Base-by-base conservation (phyloP, 35 echinoderm and acorn worm species). In the Holothuria glaberrima region DNA sequence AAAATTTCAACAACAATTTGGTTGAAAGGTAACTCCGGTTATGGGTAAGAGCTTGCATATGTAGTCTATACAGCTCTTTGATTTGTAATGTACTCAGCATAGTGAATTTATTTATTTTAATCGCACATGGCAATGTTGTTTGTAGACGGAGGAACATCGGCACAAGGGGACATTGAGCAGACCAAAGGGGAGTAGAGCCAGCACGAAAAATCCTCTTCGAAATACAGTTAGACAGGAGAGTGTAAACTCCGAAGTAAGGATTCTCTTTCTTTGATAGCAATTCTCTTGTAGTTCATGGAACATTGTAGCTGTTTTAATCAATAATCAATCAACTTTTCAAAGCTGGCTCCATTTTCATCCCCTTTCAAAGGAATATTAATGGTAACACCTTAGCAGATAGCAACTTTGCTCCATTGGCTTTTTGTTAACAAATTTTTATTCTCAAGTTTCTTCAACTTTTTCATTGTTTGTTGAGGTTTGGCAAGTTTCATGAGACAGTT, bases 61-160 rank as follows among this genome's bases (percentile, higher is more conserved):
- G 10, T 4, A 46, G 44, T 46, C 10, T 46, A 46, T 5, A 46
- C 44, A 5, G 10, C 44, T n/a, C n/a, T n/a, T n/a, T n/a, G n/a
- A n/a, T n/a, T n/a, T n/a, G n/a, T n/a, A n/a, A n/a, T n/a, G n/a
- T n/a, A n/a, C n/a, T n/a, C n/a, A n/a, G n/a, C n/a, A n/a, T 46
- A 46, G 44, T 46, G 44, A 46, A 46, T 46, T 46, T 46, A 46
- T 10, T 46, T n/a, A n/a, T 46, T 46, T 46, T 46, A 46, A 46
- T 58, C 30, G 79, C 48, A 41, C 57, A 83, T 83, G 79, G 30
- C 48, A 83, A 83, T 83, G 79, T 83, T 83, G 79, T 83, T 83
- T 83, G 79, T 83, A 83, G 79, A 58, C 79, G 30, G 79, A 83
- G 27, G 79, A 83, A 29, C 79, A 83, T 34, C 48, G 79, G 52